Percentiles rank a stretch among this genome's conserved stretches.
Conservation (phyloP, 2,113 vertebrate species). For the Ginglymostoma cirratum region DNA sequence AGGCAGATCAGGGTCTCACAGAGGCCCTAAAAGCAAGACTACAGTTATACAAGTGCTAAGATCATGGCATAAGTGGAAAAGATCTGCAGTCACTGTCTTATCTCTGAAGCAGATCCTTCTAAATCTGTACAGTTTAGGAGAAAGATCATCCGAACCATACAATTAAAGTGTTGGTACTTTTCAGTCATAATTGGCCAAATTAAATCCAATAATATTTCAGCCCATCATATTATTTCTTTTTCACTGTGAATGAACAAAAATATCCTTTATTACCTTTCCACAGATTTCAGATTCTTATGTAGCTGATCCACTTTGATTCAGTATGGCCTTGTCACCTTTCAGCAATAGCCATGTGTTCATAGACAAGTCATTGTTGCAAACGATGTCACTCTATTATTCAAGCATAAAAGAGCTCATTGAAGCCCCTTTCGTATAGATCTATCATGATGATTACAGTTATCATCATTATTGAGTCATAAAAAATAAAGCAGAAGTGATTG, state of each 20-base stretch:
- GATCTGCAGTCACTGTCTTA: background rate
- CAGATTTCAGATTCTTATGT: background rate
- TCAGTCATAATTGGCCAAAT: background rate
- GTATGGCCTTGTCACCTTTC: background rate
- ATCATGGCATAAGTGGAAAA: background rate
- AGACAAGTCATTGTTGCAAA: conserved; percentile 4
- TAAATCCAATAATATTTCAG: background rate
- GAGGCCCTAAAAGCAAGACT: too few species aligned
- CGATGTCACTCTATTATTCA: background rate
- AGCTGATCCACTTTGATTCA: background rate
- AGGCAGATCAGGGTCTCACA: background rate
- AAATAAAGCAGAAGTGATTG: background rate
- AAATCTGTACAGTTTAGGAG: background rate
- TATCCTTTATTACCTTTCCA: background rate
- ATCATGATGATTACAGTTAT: background rate
- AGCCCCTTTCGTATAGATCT: background rate
- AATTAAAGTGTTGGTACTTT: background rate
- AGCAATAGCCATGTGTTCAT: background rate
- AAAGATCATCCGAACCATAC: background rate
- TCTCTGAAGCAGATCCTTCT: background rate
- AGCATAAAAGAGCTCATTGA: background rate
- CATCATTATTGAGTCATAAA: background rate
- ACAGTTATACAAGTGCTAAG: background rate
- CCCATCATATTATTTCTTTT: background rate
- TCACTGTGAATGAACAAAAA: background rate